Conservation (phyloP, 2,113 vertebrate species). For the Labeo rohita region DNA sequence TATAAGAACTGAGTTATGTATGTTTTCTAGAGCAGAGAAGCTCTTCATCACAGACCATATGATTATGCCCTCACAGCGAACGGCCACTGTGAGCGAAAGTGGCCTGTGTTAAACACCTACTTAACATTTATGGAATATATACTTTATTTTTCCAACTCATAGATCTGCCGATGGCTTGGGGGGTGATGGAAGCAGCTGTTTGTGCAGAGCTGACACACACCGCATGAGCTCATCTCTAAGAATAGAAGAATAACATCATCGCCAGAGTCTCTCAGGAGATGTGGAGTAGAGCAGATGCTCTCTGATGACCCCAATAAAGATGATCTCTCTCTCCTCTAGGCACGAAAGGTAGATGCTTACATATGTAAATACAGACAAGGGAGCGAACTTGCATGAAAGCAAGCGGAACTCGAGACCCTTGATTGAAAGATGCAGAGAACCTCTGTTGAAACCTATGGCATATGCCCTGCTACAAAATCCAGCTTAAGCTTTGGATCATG, state of each 20-base stretch:
- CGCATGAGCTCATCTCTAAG: slow-evolving; percentile 72
- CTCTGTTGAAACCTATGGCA: not conserved
- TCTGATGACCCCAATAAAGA: slow-evolving; percentile 63
- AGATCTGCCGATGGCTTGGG: slow-evolving; percentile 17
- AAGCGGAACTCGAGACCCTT: not conserved
- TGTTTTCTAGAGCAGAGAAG: not conserved
- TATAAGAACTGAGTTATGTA: not conserved
- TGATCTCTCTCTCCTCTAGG: slow-evolving; percentile 60
- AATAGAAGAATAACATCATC: slow-evolving; percentile 71
- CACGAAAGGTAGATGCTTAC: slow-evolving; percentile 38
- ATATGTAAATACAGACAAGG: slow-evolving; percentile 12
- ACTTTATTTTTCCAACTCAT: slow-evolving; percentile 26
- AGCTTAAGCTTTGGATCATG: not conserved
- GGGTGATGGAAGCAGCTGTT: not conserved
- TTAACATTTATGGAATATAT: slow-evolving; percentile 32
- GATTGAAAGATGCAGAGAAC: not conserved
- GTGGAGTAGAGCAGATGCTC: slow-evolving; percentile 44
- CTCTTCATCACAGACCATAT: not conserved
- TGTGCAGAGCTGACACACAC: slow-evolving; percentile 47
- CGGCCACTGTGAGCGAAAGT: not conserved
- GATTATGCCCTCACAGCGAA: slow-evolving; percentile 24
- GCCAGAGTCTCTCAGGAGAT: slow-evolving; percentile 54
- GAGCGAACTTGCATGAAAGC: not conserved
- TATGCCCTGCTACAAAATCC: not conserved
- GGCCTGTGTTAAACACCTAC: slow-evolving; percentile 18